Evolutionary conservation across 2,797 vertebrate genomes (phyloP).

Genomic region (Avahi laniger): DNA sequence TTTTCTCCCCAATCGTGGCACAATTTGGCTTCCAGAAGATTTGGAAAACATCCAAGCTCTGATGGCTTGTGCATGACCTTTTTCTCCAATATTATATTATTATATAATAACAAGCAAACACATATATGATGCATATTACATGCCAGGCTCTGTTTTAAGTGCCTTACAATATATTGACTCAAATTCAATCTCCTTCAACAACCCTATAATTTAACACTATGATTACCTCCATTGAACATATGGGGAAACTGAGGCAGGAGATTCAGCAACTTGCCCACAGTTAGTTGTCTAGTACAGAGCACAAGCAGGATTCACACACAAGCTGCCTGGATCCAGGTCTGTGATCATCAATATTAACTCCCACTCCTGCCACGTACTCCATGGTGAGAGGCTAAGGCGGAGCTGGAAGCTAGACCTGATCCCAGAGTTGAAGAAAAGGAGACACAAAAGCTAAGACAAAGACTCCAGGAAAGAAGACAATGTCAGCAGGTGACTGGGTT

Average conservation of each 20-base stretch:
- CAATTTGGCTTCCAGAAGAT: constrained; percentile 64
- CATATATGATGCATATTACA: not conserved
- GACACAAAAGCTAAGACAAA: not conserved
- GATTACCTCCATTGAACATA: not conserved
- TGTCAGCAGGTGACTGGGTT: fast-evolving
- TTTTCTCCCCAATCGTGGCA: constrained; percentile 35
- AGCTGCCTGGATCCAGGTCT: not conserved
- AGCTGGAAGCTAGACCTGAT: not conserved
- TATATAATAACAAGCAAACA: constrained; percentile 26
- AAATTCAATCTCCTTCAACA: not conserved
- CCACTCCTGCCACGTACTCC: not conserved
- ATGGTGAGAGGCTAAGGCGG: not conserved
- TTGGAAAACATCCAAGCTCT: constrained; percentile 57
- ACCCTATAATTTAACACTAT: not conserved
- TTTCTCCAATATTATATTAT: not conserved
- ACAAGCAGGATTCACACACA: not conserved
- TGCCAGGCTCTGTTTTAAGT: not conserved
- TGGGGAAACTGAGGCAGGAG: not conserved
- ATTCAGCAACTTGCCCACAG: not conserved
- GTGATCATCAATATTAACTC: not conserved
- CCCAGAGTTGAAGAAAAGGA: not conserved
- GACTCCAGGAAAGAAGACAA: not conserved
- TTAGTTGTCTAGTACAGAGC: not conserved
- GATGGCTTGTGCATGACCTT: constrained; percentile 41
- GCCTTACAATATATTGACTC: not conserved